Base-by-base conservation (phyloP, 2,113 vertebrate genomes). In the Hippocampus comes region DNA sequence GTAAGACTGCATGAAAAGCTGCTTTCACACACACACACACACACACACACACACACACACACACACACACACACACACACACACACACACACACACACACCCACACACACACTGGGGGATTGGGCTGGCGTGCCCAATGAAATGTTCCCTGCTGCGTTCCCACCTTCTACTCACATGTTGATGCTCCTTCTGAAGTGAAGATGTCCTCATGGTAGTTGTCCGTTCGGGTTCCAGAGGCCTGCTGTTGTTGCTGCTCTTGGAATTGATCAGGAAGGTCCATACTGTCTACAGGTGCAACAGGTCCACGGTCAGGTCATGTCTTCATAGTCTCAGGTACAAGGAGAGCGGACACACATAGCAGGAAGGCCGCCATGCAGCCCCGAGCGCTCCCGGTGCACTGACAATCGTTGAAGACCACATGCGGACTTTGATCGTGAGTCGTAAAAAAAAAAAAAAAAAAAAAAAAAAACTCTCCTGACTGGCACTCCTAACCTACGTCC, bases 401-500 rank as follows among this genome's bases (percentile, higher is more conserved):
- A 87, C 83, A 84, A 72, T 66, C 77, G 83, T 84, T 70, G 80
- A 90, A 84, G 86, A 85, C 86, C 70, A 68, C 65, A 77, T 17
- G 63, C 78, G 90, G 90, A 93, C 93, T 93, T 93, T 77, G 91
- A 74, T 90, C 92, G 70, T 61, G 64, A 60, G 75, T 59, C 48
- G 87, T 91, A 87, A 91, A 93, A 93, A 30, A 27, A 59, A 59
- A 60, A 5, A 15, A 30, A 60, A 5, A 15, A 30, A 49, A 8
- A 51, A 49, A 21, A 23, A 56, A 92, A 93, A 86, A 75, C 80
- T 85, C 83, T 86, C 84, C 87, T 88, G 85, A 86, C 78, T 88
- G 93, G 89, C 92, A 92, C 90, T 88, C 93, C 93, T 91, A 84
- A 71, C 81, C 78, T 73, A 75, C 60, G 78, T 79, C 65, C 70